phyloP scores from a whole-genome alignment of 2,797 vertebrate genomes.

The Botia kubotai region DNA sequence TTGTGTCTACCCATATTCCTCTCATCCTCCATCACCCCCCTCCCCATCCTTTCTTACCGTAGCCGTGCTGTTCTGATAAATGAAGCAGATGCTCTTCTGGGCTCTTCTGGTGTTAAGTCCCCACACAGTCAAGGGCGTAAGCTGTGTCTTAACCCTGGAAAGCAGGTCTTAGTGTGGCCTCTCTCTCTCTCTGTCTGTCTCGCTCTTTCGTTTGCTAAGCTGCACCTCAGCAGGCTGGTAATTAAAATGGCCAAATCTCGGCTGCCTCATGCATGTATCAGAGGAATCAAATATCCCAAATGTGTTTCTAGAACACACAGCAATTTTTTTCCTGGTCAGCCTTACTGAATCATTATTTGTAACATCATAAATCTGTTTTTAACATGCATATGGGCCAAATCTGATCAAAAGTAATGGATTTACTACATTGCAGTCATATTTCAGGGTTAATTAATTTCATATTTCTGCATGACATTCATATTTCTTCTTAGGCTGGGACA shows the following conservation, averaged over 20 bases:
- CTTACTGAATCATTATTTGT: conserved; percentile 67
- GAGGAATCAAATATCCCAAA: conserved; percentile 64
- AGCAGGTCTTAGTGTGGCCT: conserved; percentile 38
- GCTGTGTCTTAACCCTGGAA: conserved; percentile 49
- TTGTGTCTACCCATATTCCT: conserved; percentile 23
- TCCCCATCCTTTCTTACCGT: conserved; percentile 6
- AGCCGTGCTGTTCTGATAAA: conserved; percentile 34
- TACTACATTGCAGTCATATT: conserved; percentile 51
- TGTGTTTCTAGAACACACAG: conserved; percentile 59
- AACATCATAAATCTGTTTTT: conserved; percentile 49
- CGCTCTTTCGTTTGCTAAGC: conserved; percentile 52
- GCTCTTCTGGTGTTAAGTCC: conserved; percentile 34
- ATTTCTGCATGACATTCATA: conserved; percentile 19
- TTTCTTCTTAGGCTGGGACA: not conserved
- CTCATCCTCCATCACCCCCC: conserved; percentile 44
- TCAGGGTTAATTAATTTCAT: conserved; percentile 51
- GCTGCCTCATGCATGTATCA: conserved; percentile 51
- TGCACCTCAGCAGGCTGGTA: conserved; percentile 66
- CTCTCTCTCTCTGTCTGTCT: conserved; percentile 41
- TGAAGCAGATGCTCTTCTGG: conserved; percentile 46
- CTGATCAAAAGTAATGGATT: conserved; percentile 65
- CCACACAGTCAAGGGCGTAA: conserved; percentile 30
- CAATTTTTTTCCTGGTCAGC: conserved; percentile 59
- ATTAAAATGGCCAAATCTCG: conserved; percentile 75
- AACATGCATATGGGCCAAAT: conserved; percentile 64